These are phyloP conservation scores for Hyaena hyaena DNA, from an alignment of 2,113 vertebrate species.

Conservation along the genomic window DNA sequence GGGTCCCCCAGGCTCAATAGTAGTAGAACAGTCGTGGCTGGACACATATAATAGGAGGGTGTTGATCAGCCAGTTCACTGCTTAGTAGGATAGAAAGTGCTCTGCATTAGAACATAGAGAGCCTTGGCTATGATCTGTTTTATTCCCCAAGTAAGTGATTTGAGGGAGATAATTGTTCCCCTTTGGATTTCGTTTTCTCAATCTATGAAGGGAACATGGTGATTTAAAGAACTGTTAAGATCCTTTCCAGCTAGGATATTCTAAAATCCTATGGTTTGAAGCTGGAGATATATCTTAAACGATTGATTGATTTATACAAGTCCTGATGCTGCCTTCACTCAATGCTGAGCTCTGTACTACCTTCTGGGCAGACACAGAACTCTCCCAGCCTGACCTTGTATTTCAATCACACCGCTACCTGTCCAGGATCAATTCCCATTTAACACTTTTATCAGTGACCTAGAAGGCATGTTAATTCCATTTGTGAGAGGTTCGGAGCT, in stretches of 20 bases:
- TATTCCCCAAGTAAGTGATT: background rate
- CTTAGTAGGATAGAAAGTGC: background rate
- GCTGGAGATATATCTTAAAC: background rate
- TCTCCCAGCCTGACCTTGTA: background rate
- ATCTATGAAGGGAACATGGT: background rate
- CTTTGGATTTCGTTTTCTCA: constrained; percentile 2
- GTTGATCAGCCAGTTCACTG: background rate
- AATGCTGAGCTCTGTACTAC: background rate
- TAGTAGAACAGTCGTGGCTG: background rate
- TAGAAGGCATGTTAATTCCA: background rate
- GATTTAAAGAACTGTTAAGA: background rate
- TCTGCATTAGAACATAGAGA: background rate
- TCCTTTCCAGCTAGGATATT: background rate
- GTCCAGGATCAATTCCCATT: background rate
- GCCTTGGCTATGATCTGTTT: background rate
- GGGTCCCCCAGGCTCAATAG: background rate
- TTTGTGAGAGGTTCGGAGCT: background rate
- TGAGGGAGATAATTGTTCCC: background rate
- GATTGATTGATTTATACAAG: background rate
- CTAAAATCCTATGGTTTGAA: background rate
- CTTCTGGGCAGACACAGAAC: background rate
- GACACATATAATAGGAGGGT: background rate
- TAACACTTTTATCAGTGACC: background rate
- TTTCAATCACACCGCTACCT: background rate
- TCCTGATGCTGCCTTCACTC: background rate